These are phyloP conservation scores for Lasioglossum morio DNA, from an alignment of 2,888 invertebrate species.

Conservation along the genomic window DNA sequence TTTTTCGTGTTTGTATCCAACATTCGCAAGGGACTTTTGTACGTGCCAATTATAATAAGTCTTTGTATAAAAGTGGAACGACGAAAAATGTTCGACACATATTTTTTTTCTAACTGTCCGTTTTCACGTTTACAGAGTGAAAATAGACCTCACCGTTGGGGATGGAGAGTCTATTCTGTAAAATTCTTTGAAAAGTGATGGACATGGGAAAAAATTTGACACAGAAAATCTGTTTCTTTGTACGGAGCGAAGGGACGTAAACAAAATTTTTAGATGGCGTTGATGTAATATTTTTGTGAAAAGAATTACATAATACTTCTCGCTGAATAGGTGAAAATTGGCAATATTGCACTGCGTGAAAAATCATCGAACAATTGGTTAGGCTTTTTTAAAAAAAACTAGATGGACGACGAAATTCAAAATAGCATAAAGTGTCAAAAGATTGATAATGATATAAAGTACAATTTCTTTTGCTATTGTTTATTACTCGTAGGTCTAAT, in stretches of 20 bases:
- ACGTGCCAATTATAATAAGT: neutral
- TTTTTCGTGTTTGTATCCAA: neutral
- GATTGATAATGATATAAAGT: no score
- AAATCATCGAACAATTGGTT: neutral
- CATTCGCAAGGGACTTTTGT: neutral
- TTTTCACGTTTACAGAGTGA: neutral
- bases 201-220: neutral
- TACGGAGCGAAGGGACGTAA: neutral
- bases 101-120: neutral
- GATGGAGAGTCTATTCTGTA: neutral
- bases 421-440: no score
- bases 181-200: neutral
- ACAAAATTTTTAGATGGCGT: neutral
- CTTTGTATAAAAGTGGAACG: neutral
- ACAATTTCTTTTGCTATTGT: neutral
- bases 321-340: neutral
- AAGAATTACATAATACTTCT: neutral
- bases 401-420: neutral
- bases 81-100: neutral
- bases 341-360: neutral
- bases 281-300: neutral
- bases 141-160: neutral
- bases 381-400: neutral
- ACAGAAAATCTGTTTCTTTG: neutral
- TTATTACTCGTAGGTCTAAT: neutral